A percentile compares a stretch with the other conserved stretches of the same genome.
Conservation (phyloP, 2,797 vertebrate species). For the Tenualosa ilisha region DNA sequence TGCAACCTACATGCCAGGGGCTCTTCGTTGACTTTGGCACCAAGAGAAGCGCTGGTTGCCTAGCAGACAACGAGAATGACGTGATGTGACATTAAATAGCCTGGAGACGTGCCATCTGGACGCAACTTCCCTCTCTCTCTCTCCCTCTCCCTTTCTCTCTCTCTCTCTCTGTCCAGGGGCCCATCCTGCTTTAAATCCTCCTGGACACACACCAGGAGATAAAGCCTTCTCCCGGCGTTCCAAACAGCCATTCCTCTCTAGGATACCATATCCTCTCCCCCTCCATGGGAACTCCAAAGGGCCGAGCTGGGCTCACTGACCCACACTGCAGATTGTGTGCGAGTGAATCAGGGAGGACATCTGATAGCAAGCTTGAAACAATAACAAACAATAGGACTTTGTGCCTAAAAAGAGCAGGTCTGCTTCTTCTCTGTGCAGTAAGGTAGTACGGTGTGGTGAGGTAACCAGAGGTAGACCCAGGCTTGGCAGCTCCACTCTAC, state of each 20-base stretch:
- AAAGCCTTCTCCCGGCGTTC: background rate
- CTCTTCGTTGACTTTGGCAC: conserved; percentile 47
- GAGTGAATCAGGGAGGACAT: background rate
- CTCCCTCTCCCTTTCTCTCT: conserved; percentile 34
- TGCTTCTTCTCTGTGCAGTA: background rate
- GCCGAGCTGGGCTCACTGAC: background rate
- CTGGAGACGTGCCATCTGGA: conserved; percentile 6
- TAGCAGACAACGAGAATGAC: conserved; percentile 39
- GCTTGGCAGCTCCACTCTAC: background rate
- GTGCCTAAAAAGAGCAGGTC: background rate
- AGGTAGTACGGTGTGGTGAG: background rate
- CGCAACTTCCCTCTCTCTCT: conserved; percentile 14
- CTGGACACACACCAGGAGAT: conserved; percentile 18
- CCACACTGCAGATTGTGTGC: background rate
- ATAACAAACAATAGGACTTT: background rate
- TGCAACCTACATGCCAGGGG: conserved; percentile 3
- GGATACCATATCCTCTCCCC: background rate
- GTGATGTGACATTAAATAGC: conserved; percentile 37
- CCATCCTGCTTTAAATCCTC: conserved; percentile 22
- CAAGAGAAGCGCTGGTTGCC: conserved; percentile 42
- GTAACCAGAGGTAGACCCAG: background rate
- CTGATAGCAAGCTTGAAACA: background rate
- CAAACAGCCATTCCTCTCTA: background rate
- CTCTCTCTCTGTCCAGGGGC: conserved; percentile 29
- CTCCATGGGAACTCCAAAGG: background rate